Conservation (phyloP, 2,113 vertebrate species). For the Etia nguti region DNA sequence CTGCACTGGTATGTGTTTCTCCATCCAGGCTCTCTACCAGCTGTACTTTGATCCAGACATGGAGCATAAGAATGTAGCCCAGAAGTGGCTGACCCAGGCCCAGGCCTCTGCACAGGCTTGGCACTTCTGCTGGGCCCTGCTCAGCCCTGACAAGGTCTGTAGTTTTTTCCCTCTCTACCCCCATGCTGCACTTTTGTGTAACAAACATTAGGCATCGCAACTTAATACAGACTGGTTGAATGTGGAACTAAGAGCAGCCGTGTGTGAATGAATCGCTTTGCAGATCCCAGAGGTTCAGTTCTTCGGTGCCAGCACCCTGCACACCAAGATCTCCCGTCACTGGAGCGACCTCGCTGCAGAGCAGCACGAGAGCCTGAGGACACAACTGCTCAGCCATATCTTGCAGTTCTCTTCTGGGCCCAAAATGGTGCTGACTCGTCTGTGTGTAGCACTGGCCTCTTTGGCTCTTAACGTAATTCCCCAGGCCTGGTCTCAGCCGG, state of each 20-base stretch:
- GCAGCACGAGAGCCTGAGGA: slow-evolving; percentile 86
- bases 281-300: slow-evolving; percentile 95
- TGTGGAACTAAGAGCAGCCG: background rate
- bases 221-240: background rate
- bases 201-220: background rate
- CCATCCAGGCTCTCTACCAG: slow-evolving; percentile 87
- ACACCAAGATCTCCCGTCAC: slow-evolving; percentile 91
- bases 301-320: slow-evolving; percentile 94
- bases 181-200: background rate
- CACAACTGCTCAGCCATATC: slow-evolving; percentile 90
- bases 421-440: slow-evolving; percentile 92
- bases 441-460: slow-evolving; percentile 91
- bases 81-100: slow-evolving; percentile 96
- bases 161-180: background rate
- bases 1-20: background rate
- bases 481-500: slow-evolving; percentile 85
- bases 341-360: slow-evolving; percentile 88
- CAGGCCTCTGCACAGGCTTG: slow-evolving; percentile 92
- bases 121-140: slow-evolving; percentile 95
- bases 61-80: slow-evolving; percentile 90
- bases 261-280: background rate
- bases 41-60: slow-evolving; percentile 98
- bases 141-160: slow-evolving; percentile 82
- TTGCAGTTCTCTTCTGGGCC: slow-evolving; percentile 86
- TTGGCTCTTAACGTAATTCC: slow-evolving; percentile 91